Conservation (phyloP, 2,113 vertebrate genomes). For the Alaudala cheleensis region DNA sequence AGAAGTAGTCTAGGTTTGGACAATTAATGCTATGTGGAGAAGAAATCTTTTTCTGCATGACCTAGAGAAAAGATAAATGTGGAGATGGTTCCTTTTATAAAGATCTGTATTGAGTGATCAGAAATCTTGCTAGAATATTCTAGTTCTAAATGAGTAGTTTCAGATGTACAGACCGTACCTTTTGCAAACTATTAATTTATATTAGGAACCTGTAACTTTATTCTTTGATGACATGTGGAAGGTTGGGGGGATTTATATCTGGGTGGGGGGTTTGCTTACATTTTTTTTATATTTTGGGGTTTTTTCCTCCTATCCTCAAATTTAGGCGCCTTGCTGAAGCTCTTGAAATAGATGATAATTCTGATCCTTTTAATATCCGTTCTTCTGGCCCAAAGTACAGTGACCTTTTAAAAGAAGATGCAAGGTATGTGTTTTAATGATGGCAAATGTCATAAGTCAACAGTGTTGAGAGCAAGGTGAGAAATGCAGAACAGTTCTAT, state of each 20-base stretch:
- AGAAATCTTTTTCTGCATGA: neutral
- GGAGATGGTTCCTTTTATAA: neutral
- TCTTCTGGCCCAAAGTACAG: slow-evolving; percentile 88
- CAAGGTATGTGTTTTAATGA: slow-evolving; percentile 77
- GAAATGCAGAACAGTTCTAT: neutral
- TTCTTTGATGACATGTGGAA: neutral
- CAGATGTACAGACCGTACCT: neutral
- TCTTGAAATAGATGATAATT: slow-evolving; percentile 87
- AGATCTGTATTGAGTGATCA: neutral
- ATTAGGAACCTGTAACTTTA: neutral
- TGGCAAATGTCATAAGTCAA: neutral
- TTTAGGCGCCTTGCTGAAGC: slow-evolving; percentile 90
- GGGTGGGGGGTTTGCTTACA: neutral
- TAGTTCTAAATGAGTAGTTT: neutral
- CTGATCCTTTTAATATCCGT: slow-evolving; percentile 90
- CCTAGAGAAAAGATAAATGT: neutral
- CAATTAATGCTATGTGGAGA: neutral
- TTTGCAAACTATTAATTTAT: neutral
- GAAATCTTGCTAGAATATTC: neutral
- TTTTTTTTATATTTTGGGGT: neutral
- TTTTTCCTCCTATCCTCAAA: neutral
- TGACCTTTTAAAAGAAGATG: slow-evolving; percentile 92
- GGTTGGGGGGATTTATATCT: neutral
- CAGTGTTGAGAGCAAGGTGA: neutral
- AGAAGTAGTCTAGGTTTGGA: neutral